Evolutionary conservation across 2,113 vertebrate genomes (phyloP), one percentile per base, ranked within the genome.

Genomic region (Macrotus californicus): DNA sequence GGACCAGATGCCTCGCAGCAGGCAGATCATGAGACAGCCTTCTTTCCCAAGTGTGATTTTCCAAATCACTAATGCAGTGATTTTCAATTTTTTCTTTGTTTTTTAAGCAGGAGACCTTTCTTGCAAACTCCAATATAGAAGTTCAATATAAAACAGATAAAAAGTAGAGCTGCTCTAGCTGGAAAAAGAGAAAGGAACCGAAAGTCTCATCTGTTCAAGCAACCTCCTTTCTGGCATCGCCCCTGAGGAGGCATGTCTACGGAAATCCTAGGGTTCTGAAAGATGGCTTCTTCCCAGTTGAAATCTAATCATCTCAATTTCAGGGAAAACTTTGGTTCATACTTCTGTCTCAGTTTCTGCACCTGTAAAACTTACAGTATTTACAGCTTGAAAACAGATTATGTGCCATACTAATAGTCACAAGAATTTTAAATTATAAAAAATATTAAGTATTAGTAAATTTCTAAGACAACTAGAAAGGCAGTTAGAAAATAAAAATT

Each of bases 61-160:
- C 73, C 43, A 73, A 77, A 93, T 80, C 56, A 91, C 56, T 41
- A 94, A 46, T 22, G 8, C 3, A 94, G 72, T 61, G 26, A 83
- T 67, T 94, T 96, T 80, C 48, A 46, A 89, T 31, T 18, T 19
- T 14, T 83, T 46, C 13, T 67, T 64, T 87, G 31, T 76, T 92
- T 59, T 96, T 72, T 29, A 76, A 89, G 72, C 50, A 77, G 64
- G 69, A 79, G 16, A 73, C 0, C 56, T 89, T 94, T 59, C 73
- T 96, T 92, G 41, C 93, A 90, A 91, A 94, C n/a, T 79, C 41
- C 87, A 82, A 91, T 26, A 75, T 19, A 90, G 18, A 88, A 84
- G 14, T 92, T 83, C n/a, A 76, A 89, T 72, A 61, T 54, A 93
- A 85, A 96, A 94, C 24, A 94, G 72, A 81, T 54, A 75, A 94